Evolutionary conservation across 2,888 invertebrate genomes (phyloP).

Genomic region (Polydrusus pterygomalis): DNA sequence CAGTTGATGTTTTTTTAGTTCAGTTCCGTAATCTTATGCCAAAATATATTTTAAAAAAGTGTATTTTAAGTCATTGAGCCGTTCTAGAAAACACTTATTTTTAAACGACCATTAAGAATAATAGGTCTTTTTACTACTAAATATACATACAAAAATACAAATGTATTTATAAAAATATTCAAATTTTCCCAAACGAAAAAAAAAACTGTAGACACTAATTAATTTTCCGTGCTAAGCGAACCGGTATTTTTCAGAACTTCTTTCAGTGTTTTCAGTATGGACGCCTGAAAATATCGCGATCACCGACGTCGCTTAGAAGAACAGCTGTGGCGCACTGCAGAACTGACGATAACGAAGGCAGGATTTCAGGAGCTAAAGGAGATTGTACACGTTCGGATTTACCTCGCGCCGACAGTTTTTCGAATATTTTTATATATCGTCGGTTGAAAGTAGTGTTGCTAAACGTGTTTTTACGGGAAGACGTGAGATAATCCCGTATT

Average conservation of each 20-base stretch:
- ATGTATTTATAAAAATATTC: background rate
- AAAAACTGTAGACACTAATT: background rate
- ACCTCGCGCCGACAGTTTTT: background rate
- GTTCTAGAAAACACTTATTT: too few species aligned
- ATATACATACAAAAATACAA: too few species aligned
- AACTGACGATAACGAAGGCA: slow-evolving; percentile 29
- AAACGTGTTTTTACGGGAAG: too few species aligned
- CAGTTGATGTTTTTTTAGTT: background rate
- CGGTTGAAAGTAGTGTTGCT: too few species aligned
- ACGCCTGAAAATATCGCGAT: slow-evolving; percentile 24
- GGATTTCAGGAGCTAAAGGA: slow-evolving; percentile 22
- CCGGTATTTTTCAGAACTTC: background rate
- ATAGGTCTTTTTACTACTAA: too few species aligned
- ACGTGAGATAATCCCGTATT: too few species aligned
- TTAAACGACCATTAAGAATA: too few species aligned
- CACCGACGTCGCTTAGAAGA: slow-evolving; percentile 29
- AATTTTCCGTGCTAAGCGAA: background rate
- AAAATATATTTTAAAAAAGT: slow-evolving; percentile 12
- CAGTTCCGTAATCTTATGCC: background rate
- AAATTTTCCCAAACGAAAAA: background rate
- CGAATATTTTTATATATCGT: too few species aligned
- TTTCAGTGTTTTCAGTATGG: slow-evolving; percentile 12
- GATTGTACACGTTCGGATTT: slow-evolving; percentile 22
- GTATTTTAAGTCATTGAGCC: too few species aligned
- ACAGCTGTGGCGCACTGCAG: slow-evolving; percentile 52